Conservation (phyloP, 2,888 invertebrate species). For the Adelognathus sp. region DNA sequence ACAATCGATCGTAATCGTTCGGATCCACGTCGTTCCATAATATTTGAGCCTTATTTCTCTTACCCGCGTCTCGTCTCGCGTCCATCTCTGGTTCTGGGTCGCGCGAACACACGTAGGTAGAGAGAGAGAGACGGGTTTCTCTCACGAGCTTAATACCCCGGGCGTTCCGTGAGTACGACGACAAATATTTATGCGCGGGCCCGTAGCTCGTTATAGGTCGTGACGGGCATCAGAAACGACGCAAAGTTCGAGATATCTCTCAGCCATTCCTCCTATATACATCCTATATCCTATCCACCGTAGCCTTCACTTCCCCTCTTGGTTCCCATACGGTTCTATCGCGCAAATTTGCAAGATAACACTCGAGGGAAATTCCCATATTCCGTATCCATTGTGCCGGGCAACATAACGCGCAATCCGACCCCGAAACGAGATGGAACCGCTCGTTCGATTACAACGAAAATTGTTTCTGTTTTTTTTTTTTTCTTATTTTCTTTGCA, state of each 20-base stretch:
- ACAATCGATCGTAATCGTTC: conserved; percentile 47
- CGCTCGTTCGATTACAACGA: not conserved
- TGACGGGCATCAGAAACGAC: conserved; percentile 7
- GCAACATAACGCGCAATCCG: not conserved
- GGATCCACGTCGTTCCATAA: conserved; percentile 31
- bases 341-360: conserved; percentile 26
- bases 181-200: conserved; percentile 48
- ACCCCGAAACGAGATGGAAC: not conserved
- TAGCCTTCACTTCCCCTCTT: not conserved
- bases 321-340: conserved; percentile 13
- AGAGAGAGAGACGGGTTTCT: not conserved
- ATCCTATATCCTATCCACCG: not conserved
- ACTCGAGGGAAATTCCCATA: conserved; percentile 52
- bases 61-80: not conserved
- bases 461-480: not conserved
- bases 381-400: conserved; percentile 33
- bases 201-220: conserved; percentile 41
- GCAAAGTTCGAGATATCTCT: not conserved
- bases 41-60: conserved; percentile 32
- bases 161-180: conserved; percentile 1
- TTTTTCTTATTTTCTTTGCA: not conserved
- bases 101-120: not conserved
- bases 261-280: no score
- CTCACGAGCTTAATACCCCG: conserved; percentile 3
- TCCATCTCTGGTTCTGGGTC: conserved; percentile 26